Evolutionary conservation across 2,888 invertebrate genomes (phyloP).

Genomic region (Synanthedon formicaeformis): DNA sequence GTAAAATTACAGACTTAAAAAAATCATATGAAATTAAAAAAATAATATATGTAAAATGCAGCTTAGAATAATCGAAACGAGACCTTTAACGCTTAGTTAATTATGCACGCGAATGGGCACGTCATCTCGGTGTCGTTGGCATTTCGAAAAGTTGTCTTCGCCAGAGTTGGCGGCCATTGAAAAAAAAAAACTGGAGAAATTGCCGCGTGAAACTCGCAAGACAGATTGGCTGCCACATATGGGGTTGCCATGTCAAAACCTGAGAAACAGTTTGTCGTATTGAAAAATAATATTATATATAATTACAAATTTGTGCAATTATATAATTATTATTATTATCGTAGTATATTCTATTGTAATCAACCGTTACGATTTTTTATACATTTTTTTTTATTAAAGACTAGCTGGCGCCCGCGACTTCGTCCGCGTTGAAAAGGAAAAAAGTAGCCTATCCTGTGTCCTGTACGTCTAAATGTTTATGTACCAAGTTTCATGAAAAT

Average conservation of each 20-base stretch:
- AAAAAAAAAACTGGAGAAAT: background rate
- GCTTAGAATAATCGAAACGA: background rate
- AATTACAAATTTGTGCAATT: background rate
- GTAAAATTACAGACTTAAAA: no score
- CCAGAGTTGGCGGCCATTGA: constrained; percentile 20
- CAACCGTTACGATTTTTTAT: no score
- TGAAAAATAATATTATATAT: background rate
- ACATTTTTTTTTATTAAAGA: no score
- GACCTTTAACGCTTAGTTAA: constrained; percentile 8
- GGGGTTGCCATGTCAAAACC: background rate
- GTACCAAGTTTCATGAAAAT: no score
- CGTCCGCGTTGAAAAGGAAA: no score
- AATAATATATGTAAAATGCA: no score
- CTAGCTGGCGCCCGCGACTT: no score
- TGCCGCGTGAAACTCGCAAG: background rate
- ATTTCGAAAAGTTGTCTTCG: constrained; percentile 21
- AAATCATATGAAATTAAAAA: no score
- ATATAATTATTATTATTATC: background rate
- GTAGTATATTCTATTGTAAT: no score
- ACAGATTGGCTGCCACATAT: background rate
- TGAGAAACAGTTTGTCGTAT: background rate
- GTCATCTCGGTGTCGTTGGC: constrained; percentile 24
- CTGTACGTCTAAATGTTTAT: no score
- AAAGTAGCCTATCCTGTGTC: no score
- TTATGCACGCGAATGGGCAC: constrained; percentile 14